Base-by-base conservation (phyloP, 1,140 invertebrate genomes). In the Heterodera schachtii region DNA sequence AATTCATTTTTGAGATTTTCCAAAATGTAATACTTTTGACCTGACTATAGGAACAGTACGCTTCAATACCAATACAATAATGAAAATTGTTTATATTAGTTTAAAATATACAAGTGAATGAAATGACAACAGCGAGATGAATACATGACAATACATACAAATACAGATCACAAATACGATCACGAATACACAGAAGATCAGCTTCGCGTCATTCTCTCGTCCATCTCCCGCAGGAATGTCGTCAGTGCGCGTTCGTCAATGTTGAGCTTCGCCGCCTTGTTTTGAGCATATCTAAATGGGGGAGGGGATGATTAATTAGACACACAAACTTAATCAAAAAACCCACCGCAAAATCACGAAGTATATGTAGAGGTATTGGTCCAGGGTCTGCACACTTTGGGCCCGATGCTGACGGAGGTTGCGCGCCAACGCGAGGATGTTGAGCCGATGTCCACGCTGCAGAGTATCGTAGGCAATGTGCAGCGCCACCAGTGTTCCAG, bases 361-460 rank as follows among this genome's bases (percentile, higher is more conserved):
- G 73, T 81, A 81, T 16, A 80, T 52, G 67, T 31, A 71, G 31
- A 73, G 44, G 44, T 75, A 73, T 41, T 77, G 69, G 60, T 75
- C 60, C 5, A 66, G 75, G 21, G 84, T 85, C 82, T 85, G 84
- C 19, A 85, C 84, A 47, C 80, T 84, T 41, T 82, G 81, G 70
- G 86, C 84, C n/a, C 84, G 85, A 67, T 84, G 77, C 9, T 69
- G 49, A 13, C 87, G 84, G 49, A 86, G 71, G 6, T 88, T 78
- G 47, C 77, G 78, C 11, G 88, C 70, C 8, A 86, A n/a, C 9
- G 73, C 69, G 16, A 69, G 31, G 71, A 85, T 44, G n/a, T 75
- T 64, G 11, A 87, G 70, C 9, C 43, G 46, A 43, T 86, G 84
- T 11, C 85, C 85, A 19, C 57, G 67, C 31, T 82, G 46, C 31